Base-by-base conservation (phyloP, 2,113 vertebrate species). In the Thamnophis sirtalis region DNA sequence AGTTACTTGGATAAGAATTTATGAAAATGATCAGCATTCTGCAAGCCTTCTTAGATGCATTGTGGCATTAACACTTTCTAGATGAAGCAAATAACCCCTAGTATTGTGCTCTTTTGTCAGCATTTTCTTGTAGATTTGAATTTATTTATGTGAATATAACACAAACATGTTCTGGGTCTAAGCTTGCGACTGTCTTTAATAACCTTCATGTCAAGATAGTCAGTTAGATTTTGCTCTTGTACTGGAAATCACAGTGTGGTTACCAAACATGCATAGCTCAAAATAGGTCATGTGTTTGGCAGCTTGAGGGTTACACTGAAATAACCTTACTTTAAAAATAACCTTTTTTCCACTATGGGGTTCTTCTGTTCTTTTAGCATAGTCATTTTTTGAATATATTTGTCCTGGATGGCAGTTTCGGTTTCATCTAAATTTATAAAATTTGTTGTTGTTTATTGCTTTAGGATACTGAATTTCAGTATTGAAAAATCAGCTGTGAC, bases 301-400 rank as follows among this genome's bases (percentile, higher is more conserved):
- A 85, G 80, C 80, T 91, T 48, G 38, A 49, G 53, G 53, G 90
- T 43, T 38, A 91, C 54, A 26, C 48, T 91, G 80, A 91, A 91
- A 28, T 91, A 91, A 91, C 33, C 80, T 91, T 91, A 58, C 38
- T 91, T 91, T 56, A 85, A 91, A 91, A 91, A 91, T 91, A 91
- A 91, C 80, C 38, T 91, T 43, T 84, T 85, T 85, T 91, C 80
- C 90, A 91, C 54, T 50, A 84, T 28, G 58, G 38, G 80, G 38
- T 91, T 86, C 24, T 91, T 56, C 80, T 91, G 33, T 91, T 91
- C 53, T 86, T 86, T 91, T 58, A 86, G 24, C 43, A 56, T 38
- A 49, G 15, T 5, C 21, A 55, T 9, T 49, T 91, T 91, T 89
- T 89, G 89, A 38, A 53, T 84, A 86, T 85, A 85, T 86, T 91